Conservation (phyloP, 2,888 invertebrate genomes). For the Operophtera brumata region DNA sequence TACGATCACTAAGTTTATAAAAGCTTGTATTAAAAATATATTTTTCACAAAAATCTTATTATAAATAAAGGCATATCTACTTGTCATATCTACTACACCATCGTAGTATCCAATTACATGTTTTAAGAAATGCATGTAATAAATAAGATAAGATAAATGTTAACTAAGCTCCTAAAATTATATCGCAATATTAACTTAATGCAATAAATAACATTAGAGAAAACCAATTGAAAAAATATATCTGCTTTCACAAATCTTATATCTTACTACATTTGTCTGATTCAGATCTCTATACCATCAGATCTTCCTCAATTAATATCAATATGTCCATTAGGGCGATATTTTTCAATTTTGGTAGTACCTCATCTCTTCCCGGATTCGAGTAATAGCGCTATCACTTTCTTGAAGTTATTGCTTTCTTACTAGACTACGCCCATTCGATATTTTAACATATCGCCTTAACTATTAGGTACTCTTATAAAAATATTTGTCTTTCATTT, state of each 20-base stretch:
- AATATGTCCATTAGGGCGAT: background rate
- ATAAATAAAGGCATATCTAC: slow-evolving; percentile 4
- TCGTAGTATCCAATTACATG: background rate
- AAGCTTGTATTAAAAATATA: no score
- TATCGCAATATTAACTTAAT: background rate
- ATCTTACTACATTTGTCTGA: background rate
- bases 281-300: background rate
- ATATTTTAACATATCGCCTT: no score
- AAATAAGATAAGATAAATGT: background rate
- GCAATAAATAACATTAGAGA: slow-evolving; percentile 4
- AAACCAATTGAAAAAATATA: no score
- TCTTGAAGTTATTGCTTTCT: no score
- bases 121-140: background rate
- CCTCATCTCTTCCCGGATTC: no score
- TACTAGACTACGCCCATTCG: no score
- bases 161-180: background rate
- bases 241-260: background rate
- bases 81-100: no score
- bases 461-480: background rate
- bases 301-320: background rate
- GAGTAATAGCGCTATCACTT: no score
- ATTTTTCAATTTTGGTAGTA: no score
- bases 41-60: no score
- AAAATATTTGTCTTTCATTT: background rate
- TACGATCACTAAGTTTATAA: no score